Percentiles rank a stretch among this genome's conserved stretches.
These are phyloP conservation scores for Calephelis virginiensis DNA, from an alignment of 1,140 invertebrate genomes.

Conservation along the genomic window DNA sequence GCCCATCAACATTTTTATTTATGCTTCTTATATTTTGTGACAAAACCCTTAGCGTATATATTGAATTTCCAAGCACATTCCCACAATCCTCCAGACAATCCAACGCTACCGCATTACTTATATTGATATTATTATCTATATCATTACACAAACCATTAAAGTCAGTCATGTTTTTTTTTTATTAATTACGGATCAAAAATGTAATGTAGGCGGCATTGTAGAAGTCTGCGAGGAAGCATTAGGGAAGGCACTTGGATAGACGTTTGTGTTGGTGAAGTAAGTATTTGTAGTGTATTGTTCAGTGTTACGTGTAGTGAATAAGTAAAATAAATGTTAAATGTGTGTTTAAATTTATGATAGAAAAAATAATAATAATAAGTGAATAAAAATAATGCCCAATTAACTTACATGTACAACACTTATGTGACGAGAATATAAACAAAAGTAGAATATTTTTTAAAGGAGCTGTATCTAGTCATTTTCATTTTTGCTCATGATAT, in stretches of 20 bases:
- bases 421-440: background rate
- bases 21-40: background rate
- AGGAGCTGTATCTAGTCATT: background rate
- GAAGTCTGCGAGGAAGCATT: background rate
- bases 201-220: background rate
- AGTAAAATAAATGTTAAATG: background rate
- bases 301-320: background rate
- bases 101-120: too few species aligned
- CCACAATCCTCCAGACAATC: background rate
- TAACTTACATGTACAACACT: background rate
- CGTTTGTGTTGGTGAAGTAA: background rate
- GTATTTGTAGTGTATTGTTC: background rate
- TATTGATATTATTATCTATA: slow-evolving; percentile 21
- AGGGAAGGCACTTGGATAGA: background rate
- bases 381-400: background rate
- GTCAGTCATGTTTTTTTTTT: background rate
- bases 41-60: background rate
- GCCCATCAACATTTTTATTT: background rate
- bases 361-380: background rate
- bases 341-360: background rate
- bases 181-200: background rate
- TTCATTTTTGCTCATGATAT: background rate
- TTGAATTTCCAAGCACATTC: background rate
- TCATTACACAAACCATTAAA: background rate
- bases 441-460: background rate